A percentile compares a stretch with the other conserved stretches of the same genome.
Conservation (phyloP, 2,888 invertebrate genomes). For the Belgica antarctica region DNA sequence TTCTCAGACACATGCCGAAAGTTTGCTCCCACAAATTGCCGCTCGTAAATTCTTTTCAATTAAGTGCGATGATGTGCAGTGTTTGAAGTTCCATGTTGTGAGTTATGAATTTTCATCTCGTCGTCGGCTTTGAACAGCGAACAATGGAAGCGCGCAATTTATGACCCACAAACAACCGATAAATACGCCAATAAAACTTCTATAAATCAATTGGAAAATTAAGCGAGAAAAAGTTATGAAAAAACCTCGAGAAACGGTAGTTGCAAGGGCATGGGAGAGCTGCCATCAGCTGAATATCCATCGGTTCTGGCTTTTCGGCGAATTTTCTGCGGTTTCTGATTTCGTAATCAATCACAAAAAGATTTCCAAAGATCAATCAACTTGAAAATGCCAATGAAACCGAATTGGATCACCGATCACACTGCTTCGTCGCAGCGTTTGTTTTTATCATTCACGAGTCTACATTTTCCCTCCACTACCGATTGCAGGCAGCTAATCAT, state of each 20-base stretch:
- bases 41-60: not conserved
- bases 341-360: not conserved
- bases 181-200: slow-evolving; percentile 30
- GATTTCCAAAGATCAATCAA: slow-evolving; percentile 17
- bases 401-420: slow-evolving; percentile 41
- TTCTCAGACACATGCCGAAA: not conserved
- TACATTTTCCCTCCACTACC: not conserved
- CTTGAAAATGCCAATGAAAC: slow-evolving; percentile 11
- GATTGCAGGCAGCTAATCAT: slow-evolving; percentile 19
- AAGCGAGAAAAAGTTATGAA: slow-evolving; percentile 1
- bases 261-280: slow-evolving; percentile 21
- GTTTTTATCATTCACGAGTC: slow-evolving; percentile 14
- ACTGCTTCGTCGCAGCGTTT: slow-evolving; percentile 6
- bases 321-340: slow-evolving; percentile 20
- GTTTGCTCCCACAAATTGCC: not conserved
- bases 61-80: not conserved
- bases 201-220: slow-evolving; percentile 24
- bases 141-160: slow-evolving; percentile 30
- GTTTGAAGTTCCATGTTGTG: not conserved
- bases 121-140: not conserved
- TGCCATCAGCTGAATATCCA: not conserved
- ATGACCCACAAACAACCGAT: slow-evolving; percentile 11
- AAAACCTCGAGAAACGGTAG: not conserved
- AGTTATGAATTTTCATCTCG: not conserved
- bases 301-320: too few relatives aligned